Evolutionary conservation across 2,113 vertebrate species (phyloP), one percentile per base, ranked within the genome.

Genomic region (Candoia aspera): DNA sequence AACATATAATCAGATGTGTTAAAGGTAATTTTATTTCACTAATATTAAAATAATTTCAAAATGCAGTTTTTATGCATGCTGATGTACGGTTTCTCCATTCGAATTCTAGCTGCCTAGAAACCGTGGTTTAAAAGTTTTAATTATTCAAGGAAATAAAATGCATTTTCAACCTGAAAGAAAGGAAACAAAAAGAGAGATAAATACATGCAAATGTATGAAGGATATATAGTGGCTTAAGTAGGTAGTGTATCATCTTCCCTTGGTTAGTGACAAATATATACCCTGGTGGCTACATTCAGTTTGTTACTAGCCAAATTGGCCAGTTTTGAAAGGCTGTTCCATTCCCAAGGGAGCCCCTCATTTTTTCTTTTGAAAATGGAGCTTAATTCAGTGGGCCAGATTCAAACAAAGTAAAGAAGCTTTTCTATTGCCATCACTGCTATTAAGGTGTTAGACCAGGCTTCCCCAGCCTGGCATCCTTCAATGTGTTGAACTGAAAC

Each of bases 1-100:
- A 92, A 92, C 68, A 79, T 84, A 60, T 84, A 92, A 84, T 92
- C 91, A 85, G 57, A 55, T 85, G 87, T 92, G 79, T 92, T 92
- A 89, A 92, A 92, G 46, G 91, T 84, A 92, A 89, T 92, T 92
- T 92, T 89, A 92, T 92, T 89, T 89, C 91, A 89, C 91, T 92
- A 89, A 92, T 92, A 92, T 89, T 89, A 89, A 92, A 92, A 37
- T 49, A 85, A 42, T 92, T 92, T 92, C 54, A 55, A 92, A 92
- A 92, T 83, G 68, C 23, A 26, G 46, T 59, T 64, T 92, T 92
- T 92, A 26, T 89, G 87, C 87, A 85, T 42, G 23, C 73, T 92
- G 62, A 92, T 92, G 87, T 59, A 85, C 46, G 15, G 33, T 54
- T 92, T 92, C 68, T 37, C 55, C 73, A 62, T 92, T 46, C 21